These are phyloP conservation scores for Hyalella azteca DNA, from an alignment of 2,888 invertebrate genomes.

Conservation along the genomic window DNA sequence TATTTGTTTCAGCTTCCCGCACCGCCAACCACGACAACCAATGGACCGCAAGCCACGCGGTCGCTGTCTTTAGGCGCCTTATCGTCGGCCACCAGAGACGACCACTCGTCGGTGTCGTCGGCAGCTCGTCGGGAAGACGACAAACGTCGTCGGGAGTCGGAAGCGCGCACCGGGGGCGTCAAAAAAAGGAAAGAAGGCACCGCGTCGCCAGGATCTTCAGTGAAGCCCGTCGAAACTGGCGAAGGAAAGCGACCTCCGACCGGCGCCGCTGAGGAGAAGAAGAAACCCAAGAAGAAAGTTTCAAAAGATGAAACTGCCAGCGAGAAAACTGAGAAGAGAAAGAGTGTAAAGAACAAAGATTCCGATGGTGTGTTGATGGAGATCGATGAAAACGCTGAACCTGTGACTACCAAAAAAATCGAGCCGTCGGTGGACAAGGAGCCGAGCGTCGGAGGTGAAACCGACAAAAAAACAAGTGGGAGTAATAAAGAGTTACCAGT, in stretches of 20 bases:
- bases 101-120: background rate
- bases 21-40: conserved; percentile 40
- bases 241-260: conserved; percentile 1
- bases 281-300: conserved; percentile 41
- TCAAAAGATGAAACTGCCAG: conserved; percentile 11
- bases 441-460: conserved; percentile 42
- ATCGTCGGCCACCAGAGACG: conserved; percentile 16
- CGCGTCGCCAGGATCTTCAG: background rate
- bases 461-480: conserved; percentile 47
- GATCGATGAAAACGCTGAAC: conserved; percentile 40
- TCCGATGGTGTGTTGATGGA: conserved; percentile 39
- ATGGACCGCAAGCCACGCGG: conserved; percentile 37
- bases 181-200: conserved; percentile 39
- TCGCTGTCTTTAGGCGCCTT: conserved; percentile 52
- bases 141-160: conserved; percentile 6
- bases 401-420: conserved; percentile 49
- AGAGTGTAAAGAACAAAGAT: conserved; percentile 42
- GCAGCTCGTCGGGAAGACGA: conserved; percentile 1
- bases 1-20: conserved; percentile 42
- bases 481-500: conserved; percentile 39
- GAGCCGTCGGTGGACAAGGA: conserved; percentile 46
- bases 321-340: conserved; percentile 39
- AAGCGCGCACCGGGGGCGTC: conserved; percentile 14
- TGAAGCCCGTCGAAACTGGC: background rate
- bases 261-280: conserved; percentile 34